A percentile compares a stretch with the other conserved stretches of the same genome.
Evolutionary conservation across 1,140 invertebrate genomes (phyloP).

Genomic region (Phortica variegata): DNA sequence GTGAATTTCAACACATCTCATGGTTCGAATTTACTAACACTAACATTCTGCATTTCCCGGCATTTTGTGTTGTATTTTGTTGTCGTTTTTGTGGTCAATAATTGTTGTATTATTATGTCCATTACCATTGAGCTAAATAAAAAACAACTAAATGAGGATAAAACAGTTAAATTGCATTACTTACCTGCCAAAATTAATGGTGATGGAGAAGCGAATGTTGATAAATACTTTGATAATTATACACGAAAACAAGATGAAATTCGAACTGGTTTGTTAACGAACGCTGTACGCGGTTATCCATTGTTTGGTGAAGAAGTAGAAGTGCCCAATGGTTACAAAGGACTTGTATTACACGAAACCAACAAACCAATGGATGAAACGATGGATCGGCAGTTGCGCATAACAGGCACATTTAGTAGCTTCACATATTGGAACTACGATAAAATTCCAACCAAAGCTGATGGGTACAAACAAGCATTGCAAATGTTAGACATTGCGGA

Average conservation of each 20-base stretch:
- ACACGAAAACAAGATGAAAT: constrained; percentile 57
- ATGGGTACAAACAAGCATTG: constrained; percentile 65
- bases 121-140: constrained; percentile 61
- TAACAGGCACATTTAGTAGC: constrained; percentile 63
- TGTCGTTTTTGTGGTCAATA: constrained; percentile 14
- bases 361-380: constrained; percentile 60
- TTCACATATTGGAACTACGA: constrained; percentile 80
- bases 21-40: no score
- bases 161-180: constrained; percentile 63
- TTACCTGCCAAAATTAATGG: constrained; percentile 74
- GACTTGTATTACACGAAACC: constrained; percentile 65
- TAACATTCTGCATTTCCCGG: no score
- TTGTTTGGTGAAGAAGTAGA: constrained; percentile 63
- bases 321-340: constrained; percentile 64
- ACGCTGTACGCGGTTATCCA: constrained; percentile 68
- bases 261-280: constrained; percentile 52
- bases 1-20: no score
- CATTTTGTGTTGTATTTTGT: background rate
- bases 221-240: constrained; percentile 69
- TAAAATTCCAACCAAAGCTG: constrained; percentile 67
- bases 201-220: constrained; percentile 69
- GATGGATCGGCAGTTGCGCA: constrained; percentile 62
- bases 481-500: constrained; percentile 71
- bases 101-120: constrained; percentile 49
- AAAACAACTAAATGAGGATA: constrained; percentile 51